These are phyloP conservation scores for Odontocerum albicorne DNA, from an alignment of 2,888 invertebrate species.

Conservation along the genomic window DNA sequence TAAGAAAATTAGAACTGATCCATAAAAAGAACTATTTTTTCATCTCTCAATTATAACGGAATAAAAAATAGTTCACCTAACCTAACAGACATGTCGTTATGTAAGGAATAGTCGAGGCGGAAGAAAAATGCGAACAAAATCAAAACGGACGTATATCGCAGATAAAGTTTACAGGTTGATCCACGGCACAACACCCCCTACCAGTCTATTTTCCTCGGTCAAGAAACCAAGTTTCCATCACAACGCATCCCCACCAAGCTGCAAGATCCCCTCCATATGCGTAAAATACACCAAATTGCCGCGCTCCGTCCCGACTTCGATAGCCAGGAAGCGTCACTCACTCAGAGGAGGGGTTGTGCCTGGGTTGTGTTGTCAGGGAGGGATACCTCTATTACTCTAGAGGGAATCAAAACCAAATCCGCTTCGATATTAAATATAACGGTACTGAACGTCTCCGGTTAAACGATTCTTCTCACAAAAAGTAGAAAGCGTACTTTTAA, in stretches of 20 bases:
- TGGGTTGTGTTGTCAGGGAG: conserved; percentile 9
- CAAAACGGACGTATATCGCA: background rate
- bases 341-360: conserved; percentile 25
- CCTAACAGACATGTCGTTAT: conserved; percentile 23
- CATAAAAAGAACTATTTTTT: too few species aligned
- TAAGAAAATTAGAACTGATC: too few species aligned
- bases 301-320: conserved; percentile 38
- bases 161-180: conserved; percentile 47
- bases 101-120: conserved; percentile 12
- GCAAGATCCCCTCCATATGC: conserved; percentile 59
- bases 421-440: conserved; percentile 49
- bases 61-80: conserved; percentile 27
- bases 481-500: conserved; percentile 28
- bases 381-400: conserved; percentile 4
- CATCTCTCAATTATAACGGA: too few species aligned
- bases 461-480: conserved; percentile 36
- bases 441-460: conserved; percentile 52
- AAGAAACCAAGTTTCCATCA: conserved; percentile 38
- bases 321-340: conserved; percentile 22
- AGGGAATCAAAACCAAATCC: conserved; percentile 37
- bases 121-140: conserved; percentile 20
- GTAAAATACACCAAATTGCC: conserved; percentile 52
- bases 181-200: too few species aligned
- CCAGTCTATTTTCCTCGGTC: conserved; percentile 41
- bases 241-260: conserved; percentile 58